A percentile compares a stretch with the other conserved stretches of the same genome.
Evolutionary conservation across 2,797 vertebrate genomes (phyloP).

Genomic region (Urosaurus nigricauda): DNA sequence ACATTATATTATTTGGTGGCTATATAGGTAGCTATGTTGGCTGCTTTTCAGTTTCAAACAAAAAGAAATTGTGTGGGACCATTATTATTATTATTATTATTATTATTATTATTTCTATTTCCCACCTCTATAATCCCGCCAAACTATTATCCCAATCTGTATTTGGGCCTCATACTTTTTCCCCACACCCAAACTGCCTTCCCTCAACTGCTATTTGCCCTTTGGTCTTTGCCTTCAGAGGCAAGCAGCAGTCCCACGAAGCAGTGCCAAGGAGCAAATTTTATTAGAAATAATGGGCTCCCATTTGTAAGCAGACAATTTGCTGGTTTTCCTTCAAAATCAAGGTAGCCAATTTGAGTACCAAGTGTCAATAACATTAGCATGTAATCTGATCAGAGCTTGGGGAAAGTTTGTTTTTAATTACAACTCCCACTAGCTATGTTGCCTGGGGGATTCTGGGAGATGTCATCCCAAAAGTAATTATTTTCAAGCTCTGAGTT

Average conservation of each 20-base stretch:
- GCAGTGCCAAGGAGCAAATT: neutral
- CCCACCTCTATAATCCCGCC: too few relatives aligned
- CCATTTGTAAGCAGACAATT: neutral
- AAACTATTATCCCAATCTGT: neutral
- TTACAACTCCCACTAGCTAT: neutral
- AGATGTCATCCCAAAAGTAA: neutral
- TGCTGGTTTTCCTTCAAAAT: neutral
- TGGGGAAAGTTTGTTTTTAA: neutral
- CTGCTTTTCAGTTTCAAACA: neutral
- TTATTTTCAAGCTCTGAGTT: neutral
- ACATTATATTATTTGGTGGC: too few relatives aligned
- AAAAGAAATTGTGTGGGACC: neutral
- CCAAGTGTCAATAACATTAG: neutral
- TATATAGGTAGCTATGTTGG: too few relatives aligned
- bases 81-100: too few relatives aligned
- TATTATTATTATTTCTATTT: too few relatives aligned
- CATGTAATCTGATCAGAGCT: neutral
- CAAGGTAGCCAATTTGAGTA: neutral
- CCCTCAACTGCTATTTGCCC: neutral
- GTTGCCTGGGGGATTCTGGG: neutral
- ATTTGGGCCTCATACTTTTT: neutral
- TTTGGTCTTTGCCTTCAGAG: neutral
- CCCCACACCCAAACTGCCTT: neutral
- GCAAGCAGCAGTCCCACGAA: neutral
- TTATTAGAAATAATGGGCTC: neutral